Conservation (phyloP, 30 jellyfish, hydroid and myxozoan species). For the Aurelia aurita region DNA sequence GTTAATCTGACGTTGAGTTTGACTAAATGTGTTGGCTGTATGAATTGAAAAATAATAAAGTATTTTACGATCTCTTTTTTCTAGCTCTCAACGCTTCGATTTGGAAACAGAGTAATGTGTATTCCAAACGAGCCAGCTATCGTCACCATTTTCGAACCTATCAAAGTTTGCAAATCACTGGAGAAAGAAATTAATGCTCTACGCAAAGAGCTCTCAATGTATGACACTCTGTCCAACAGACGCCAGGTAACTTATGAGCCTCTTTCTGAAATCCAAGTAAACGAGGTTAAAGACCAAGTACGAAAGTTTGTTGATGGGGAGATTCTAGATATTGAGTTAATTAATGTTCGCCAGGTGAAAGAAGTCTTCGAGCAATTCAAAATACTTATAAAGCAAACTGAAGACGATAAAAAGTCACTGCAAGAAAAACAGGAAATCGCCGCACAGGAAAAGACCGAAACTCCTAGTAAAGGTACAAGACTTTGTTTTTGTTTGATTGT, state of each 20-base stretch:
- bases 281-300: conserved; percentile 80
- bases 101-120: conserved; percentile 89
- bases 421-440: conserved; percentile 45
- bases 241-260: conserved; percentile 88
- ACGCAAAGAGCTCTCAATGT: conserved; percentile 85
- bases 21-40: not conserved
- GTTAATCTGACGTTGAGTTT: not conserved
- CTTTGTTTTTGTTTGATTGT: too few relatives aligned
- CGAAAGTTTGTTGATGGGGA: conserved; percentile 82
- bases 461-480: conserved; percentile 2
- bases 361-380: conserved; percentile 90
- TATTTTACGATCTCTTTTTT: not conserved
- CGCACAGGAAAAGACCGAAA: conserved; percentile 37
- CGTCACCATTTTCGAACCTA: conserved; percentile 63
- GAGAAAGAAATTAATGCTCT: conserved; percentile 82
- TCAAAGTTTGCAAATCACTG: conserved; percentile 71
- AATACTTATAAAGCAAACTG: conserved; percentile 47
- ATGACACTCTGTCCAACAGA: conserved; percentile 91
- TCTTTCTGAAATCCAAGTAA: conserved; percentile 83
- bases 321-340: conserved; percentile 70
- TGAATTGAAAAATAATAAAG: not conserved
- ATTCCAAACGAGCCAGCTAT: conserved; percentile 84
- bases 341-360: conserved; percentile 85
- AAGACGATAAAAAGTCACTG: conserved; percentile 48
- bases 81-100: conserved; percentile 95